These are phyloP conservation scores for Lutjanus erythropterus DNA, from an alignment of 2,113 vertebrate genomes.

Conservation along the genomic window DNA sequence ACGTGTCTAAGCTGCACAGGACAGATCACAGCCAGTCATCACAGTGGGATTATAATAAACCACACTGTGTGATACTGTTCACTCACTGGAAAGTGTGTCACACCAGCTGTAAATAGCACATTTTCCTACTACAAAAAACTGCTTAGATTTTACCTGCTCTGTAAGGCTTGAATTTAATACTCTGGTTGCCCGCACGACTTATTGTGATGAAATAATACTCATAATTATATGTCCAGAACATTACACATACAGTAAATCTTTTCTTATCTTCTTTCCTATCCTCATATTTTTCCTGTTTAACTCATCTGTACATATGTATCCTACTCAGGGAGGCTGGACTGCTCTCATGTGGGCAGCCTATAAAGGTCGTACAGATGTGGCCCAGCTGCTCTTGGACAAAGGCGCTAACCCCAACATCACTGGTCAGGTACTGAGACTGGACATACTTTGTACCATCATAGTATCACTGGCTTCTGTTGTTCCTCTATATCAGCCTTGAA, in stretches of 20 bases:
- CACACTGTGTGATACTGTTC: slow-evolving; percentile 49
- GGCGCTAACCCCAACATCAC: slow-evolving; percentile 96
- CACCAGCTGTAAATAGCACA: slow-evolving; percentile 64
- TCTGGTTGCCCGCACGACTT: neutral
- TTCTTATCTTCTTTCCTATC: neutral
- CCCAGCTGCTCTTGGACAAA: slow-evolving; percentile 90
- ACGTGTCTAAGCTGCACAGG: slow-evolving; percentile 46
- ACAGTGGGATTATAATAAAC: slow-evolving; percentile 66
- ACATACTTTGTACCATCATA: neutral
- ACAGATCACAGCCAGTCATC: slow-evolving; percentile 63
- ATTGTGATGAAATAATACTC: neutral
- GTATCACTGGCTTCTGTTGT: neutral
- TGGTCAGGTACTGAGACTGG: slow-evolving; percentile 89
- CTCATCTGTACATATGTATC: neutral
- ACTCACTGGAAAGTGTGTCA: slow-evolving; percentile 70
- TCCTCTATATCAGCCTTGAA: neutral
- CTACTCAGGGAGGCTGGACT: slow-evolving; percentile 94
- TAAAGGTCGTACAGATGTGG: slow-evolving; percentile 92
- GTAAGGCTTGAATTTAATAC: neutral
- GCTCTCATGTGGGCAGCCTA: slow-evolving; percentile 98
- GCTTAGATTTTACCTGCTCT: slow-evolving; percentile 5
- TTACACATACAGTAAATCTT: neutral
- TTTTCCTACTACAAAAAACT: slow-evolving; percentile 63
- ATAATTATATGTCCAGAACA: neutral
- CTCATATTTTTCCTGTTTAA: neutral